Percentiles rank a stretch among this genome's conserved stretches.
Conservation (phyloP, 2,113 vertebrate genomes). For the Mirounga angustirostris region DNA sequence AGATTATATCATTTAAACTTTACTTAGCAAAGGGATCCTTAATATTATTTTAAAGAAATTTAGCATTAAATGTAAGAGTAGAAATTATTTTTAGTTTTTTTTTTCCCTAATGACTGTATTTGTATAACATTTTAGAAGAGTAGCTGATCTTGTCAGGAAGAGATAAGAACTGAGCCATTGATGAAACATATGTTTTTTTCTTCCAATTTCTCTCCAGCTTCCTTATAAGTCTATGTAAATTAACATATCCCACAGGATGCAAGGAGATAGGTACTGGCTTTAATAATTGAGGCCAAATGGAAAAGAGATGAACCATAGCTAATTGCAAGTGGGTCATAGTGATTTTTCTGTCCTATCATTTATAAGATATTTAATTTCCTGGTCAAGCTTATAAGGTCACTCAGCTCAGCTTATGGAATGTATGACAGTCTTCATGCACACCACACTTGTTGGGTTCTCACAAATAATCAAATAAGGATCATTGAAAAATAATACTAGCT, state of each 20-base stretch:
- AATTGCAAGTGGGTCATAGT: neutral
- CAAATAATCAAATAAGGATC: conserved; percentile 1
- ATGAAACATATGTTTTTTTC: neutral
- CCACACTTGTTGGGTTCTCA: neutral
- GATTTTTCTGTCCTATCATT: conserved; percentile 24
- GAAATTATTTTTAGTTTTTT: neutral
- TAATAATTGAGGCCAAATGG: neutral
- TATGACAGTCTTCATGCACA: neutral
- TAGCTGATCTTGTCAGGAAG: neutral
- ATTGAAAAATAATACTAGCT: conserved; percentile 26
- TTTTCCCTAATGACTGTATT: neutral
- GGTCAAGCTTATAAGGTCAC: neutral
- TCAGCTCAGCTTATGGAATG: neutral
- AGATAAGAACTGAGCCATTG: neutral
- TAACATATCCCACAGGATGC: neutral
- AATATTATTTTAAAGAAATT: neutral
- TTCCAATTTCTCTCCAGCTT: neutral
- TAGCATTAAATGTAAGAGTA: neutral
- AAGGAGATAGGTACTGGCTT: neutral
- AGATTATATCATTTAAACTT: neutral
- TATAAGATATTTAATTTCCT: conserved; percentile 26
- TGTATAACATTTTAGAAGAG: neutral
- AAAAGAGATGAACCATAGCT: neutral
- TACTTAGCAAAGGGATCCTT: neutral
- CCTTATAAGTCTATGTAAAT: neutral